phyloP scores from a whole-genome alignment of 2,113 vertebrate species.

The Promerops cafer region DNA sequence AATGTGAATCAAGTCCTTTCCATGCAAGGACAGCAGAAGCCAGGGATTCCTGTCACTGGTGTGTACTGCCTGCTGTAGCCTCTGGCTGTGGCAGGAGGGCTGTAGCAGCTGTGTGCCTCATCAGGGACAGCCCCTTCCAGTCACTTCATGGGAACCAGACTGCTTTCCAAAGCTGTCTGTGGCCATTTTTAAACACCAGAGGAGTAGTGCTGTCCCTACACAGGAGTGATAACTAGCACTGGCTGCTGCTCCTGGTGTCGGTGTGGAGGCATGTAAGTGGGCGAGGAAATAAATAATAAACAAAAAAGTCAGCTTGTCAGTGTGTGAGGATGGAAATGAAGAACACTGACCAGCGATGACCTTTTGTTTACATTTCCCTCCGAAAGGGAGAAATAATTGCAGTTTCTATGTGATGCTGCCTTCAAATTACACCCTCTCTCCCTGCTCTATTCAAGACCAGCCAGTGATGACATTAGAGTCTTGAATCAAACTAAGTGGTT shows the following conservation, averaged over 20 bases:
- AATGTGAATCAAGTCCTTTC: background rate
- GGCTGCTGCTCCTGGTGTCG: background rate
- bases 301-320: constrained; percentile 54
- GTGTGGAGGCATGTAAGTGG: background rate
- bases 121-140: background rate
- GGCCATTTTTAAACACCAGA: background rate
- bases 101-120: background rate
- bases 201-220: background rate
- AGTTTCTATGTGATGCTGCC: constrained; percentile 53
- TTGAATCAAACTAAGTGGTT: constrained; percentile 76
- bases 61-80: background rate
- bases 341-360: constrained; percentile 63
- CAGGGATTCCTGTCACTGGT: background rate
- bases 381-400: constrained; percentile 69
- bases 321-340: constrained; percentile 47
- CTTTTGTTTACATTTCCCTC: constrained; percentile 73
- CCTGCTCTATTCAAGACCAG: constrained; percentile 66
- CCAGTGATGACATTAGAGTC: constrained; percentile 73
- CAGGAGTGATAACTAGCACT: background rate
- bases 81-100: background rate
- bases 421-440: constrained; percentile 63
- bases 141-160: background rate
- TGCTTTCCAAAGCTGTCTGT: background rate
- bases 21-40: background rate
- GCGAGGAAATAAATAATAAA: constrained; percentile 50